Conservation (phyloP, 1,140 invertebrate species). For the Ceratosolen solmsi region DNA sequence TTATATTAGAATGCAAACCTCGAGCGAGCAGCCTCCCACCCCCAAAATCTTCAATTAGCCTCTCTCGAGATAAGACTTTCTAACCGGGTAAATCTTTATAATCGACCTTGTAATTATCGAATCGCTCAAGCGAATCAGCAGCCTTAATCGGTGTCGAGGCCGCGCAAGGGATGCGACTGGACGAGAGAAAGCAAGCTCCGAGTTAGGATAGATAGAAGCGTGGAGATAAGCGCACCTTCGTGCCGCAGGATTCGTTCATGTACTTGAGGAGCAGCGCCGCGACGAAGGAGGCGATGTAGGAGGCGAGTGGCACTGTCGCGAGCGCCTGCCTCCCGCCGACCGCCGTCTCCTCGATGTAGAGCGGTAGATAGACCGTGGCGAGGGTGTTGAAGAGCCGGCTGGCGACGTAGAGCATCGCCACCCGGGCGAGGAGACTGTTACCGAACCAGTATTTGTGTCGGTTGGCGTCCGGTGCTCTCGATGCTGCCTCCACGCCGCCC, state of each 20-base stretch:
- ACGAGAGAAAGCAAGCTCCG: no score
- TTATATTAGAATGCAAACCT: no score
- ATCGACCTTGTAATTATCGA: no score
- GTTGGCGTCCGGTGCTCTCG: background rate
- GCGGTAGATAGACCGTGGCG: conserved; percentile 88
- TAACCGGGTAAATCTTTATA: no score
- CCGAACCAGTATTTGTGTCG: conserved; percentile 56
- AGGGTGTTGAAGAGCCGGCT: conserved; percentile 88
- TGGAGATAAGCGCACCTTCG: conserved; percentile 70
- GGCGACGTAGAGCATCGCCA: conserved; percentile 81
- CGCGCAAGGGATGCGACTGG: no score
- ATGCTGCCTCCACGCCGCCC: conserved; percentile 31
- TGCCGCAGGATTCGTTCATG: conserved; percentile 75
- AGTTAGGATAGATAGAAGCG: background rate
- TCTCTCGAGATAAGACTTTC: no score
- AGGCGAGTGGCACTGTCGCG: conserved; percentile 89
- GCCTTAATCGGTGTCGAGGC: no score
- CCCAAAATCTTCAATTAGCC: no score
- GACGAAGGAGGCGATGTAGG: conserved; percentile 88
- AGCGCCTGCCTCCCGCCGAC: conserved; percentile 78
- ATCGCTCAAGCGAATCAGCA: no score
- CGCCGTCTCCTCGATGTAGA: conserved; percentile 83
- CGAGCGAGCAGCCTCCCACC: no score
- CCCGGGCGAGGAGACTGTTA: conserved; percentile 62
- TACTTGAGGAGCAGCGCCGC: conserved; percentile 86